Conservation (phyloP, 1,140 invertebrate genomes). For the Cotesia chilonis region DNA sequence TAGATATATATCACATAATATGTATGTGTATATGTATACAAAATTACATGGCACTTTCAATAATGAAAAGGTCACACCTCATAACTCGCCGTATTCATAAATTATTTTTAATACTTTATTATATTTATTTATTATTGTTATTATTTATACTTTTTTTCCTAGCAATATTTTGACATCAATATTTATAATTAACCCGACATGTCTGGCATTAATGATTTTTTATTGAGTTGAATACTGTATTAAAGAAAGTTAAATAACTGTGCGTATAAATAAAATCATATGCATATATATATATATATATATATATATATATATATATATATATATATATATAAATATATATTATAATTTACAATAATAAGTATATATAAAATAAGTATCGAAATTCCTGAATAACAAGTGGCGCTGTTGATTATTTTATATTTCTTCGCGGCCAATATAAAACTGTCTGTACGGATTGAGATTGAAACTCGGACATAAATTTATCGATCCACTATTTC, state of each 20-base stretch:
- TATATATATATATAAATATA: too few relatives aligned
- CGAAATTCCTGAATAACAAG: constrained; percentile 36
- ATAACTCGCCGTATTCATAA: constrained; percentile 2
- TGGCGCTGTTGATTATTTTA: constrained; percentile 29
- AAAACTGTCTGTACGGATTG: too few relatives aligned
- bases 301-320: too few relatives aligned
- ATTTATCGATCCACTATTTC: too few relatives aligned
- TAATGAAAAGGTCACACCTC: constrained; percentile 28
- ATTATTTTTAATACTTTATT: not conserved
- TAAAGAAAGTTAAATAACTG: too few relatives aligned
- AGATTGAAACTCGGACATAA: too few relatives aligned
- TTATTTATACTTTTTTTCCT: not conserved
- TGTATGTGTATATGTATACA: constrained; percentile 2
- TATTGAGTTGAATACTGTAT: too few relatives aligned
- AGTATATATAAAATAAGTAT: not conserved
- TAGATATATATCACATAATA: not conserved
- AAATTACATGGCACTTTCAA: constrained; percentile 25
- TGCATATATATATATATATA: not conserved
- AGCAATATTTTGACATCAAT: too few relatives aligned
- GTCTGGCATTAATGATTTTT: too few relatives aligned
- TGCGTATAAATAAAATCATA: not conserved
- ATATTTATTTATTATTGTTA: not conserved
- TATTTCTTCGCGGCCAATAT: too few relatives aligned
- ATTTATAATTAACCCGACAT: too few relatives aligned
- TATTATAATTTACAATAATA: too few relatives aligned